Conservation (phyloP, 2,113 vertebrate genomes). For the Hippoglossus stenolepis region DNA sequence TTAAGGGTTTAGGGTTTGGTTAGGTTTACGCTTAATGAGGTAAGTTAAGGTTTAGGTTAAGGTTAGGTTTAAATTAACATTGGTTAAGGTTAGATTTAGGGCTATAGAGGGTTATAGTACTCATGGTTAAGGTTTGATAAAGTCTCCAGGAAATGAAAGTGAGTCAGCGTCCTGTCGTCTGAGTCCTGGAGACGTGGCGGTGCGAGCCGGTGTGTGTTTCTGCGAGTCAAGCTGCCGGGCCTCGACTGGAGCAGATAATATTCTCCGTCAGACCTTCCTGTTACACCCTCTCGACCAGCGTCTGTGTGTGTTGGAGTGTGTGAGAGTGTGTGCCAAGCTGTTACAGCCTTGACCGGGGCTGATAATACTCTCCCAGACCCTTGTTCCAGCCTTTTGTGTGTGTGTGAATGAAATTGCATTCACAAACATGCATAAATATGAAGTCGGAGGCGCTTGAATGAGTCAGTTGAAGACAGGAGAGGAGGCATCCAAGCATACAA, state of each 20-base stretch:
- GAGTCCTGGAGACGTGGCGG: no score
- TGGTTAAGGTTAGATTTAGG: no score
- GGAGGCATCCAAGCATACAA: slow-evolving; percentile 11
- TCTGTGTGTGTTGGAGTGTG: not conserved
- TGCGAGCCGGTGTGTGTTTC: not conserved
- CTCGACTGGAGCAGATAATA: slow-evolving; percentile 45
- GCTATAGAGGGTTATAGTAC: not conserved
- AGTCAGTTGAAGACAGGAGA: slow-evolving; percentile 18
- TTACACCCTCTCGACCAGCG: slow-evolving; percentile 26
- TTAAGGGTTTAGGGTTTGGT: no score
- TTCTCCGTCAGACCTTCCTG: slow-evolving; percentile 34
- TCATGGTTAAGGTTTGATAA: no score
- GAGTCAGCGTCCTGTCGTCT: not conserved
- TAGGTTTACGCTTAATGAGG: no score
- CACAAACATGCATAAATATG: slow-evolving; percentile 16
- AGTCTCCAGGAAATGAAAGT: not conserved
- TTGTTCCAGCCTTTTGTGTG: slow-evolving; percentile 18
- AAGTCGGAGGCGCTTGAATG: not conserved
- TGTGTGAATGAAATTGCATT: not conserved
- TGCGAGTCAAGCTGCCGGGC: slow-evolving; percentile 27
- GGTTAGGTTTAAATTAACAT: no score
- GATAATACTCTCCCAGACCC: slow-evolving; percentile 39
- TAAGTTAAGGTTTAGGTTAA: no score
- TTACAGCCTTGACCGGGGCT: slow-evolving; percentile 39
- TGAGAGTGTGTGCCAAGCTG: not conserved